phyloP scores from a whole-genome alignment of 1,140 invertebrate species.

The Drosophila pruinosa region DNA sequence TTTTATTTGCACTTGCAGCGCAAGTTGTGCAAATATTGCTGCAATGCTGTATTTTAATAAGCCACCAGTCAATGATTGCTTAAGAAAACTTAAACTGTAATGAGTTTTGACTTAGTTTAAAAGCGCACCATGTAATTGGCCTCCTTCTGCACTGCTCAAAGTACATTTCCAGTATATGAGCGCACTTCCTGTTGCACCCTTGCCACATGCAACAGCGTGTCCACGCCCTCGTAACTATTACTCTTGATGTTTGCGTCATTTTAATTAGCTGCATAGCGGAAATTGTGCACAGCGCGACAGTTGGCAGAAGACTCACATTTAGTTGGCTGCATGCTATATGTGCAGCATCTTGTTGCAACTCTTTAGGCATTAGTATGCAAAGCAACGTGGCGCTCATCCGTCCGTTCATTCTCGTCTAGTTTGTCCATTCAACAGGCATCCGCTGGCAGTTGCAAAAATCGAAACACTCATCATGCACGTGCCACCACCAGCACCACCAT shows the following conservation, averaged over 20 bases:
- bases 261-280: slow-evolving; percentile 69
- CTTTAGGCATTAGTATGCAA: slow-evolving; percentile 66
- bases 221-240: slow-evolving; percentile 25
- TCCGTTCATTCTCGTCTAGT: slow-evolving; percentile 4
- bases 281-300: slow-evolving; percentile 41
- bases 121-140: neutral
- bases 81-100: slow-evolving; percentile 8
- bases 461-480: slow-evolving; percentile 53
- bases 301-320: slow-evolving; percentile 1
- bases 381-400: slow-evolving; percentile 32
- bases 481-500: slow-evolving; percentile 1
- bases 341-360: slow-evolving; percentile 20
- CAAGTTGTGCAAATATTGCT: neutral
- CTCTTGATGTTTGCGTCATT: slow-evolving; percentile 63
- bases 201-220: neutral
- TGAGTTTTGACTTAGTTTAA: slow-evolving; percentile 13
- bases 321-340: slow-evolving; percentile 8
- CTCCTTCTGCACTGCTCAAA: neutral
- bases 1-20: slow-evolving; percentile 8
- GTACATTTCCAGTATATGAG: slow-evolving; percentile 51
- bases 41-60: slow-evolving; percentile 5
- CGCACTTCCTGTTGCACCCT: slow-evolving; percentile 58
- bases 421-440: slow-evolving; percentile 42
- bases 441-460: slow-evolving; percentile 49
- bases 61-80: neutral